Conservation (phyloP, 2,888 invertebrate species). For the Ernsta delagoae region DNA sequence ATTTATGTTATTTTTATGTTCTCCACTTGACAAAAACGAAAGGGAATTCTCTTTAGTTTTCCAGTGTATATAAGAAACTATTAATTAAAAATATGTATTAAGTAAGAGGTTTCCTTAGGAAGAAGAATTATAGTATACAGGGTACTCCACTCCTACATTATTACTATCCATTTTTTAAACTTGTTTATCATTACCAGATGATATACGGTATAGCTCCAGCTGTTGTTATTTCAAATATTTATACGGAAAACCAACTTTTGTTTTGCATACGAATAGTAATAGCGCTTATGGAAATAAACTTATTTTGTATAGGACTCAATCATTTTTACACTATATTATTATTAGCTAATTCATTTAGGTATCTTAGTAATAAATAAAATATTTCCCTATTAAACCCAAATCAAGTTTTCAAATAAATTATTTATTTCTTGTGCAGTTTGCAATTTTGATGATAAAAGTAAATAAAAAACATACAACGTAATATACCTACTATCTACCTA, state of each 20-base stretch:
- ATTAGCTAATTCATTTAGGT: no score
- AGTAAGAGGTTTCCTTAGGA: constrained; percentile 25
- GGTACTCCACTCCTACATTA: constrained; percentile 42
- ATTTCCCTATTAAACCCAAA: no score
- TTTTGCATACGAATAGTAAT: not conserved
- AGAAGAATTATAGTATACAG: constrained; percentile 44
- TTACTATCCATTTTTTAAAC: constrained; percentile 33
- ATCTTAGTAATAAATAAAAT: no score
- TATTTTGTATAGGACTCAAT: no score
- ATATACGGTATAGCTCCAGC: constrained; percentile 37
- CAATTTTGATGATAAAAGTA: no score
- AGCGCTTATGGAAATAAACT: no score
- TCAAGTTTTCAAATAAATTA: no score
- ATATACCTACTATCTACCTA: no score
- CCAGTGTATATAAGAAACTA: constrained; percentile 11
- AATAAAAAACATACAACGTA: no score
- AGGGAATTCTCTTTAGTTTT: not conserved
- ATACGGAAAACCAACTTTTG: not conserved
- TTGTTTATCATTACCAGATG: constrained; percentile 15
- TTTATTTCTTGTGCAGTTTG: no score
- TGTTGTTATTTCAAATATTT: constrained; percentile 42
- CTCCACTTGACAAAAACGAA: not conserved
- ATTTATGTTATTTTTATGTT: not conserved
- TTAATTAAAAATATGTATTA: constrained; percentile 12
- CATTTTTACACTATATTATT: no score